Evolutionary conservation across 2,797 vertebrate genomes (phyloP), one percentile per base, ranked within the genome.

Genomic region (Loris lydekkerianus): DNA sequence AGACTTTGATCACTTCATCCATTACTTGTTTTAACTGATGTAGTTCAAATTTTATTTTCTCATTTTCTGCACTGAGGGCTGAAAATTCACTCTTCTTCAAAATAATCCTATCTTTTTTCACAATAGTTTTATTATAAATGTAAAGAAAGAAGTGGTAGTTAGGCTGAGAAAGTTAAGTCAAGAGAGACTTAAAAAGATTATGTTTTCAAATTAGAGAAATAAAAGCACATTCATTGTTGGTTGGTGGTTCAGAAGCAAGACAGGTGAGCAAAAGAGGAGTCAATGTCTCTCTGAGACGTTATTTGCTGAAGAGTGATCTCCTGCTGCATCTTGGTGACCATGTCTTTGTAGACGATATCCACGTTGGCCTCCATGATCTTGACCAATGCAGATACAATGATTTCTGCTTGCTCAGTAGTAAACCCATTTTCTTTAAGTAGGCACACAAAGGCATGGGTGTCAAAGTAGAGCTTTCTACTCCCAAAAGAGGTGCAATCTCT

Each of bases 51-150:
- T 99, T 99, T 88, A 99, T 98, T 99, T 99, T 99, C 99, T 40
- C 99, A 5, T 99, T 99, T 98, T 99, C 99, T 94, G 99, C 98
- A 97, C 99, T 98, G 86, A 99, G 98, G 13, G 99, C 97, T 69
- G 99, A 99, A 98, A 99, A 99, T 98, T 99, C 99, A 96, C 99
- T 99, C 98, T 99, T 99, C 98, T 99, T 99, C 83, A 99, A 98
- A 98, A 99, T 99, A 76, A 99, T 98, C 99, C 99, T 99, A 97
- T 99, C 99, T 97, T 99, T 99, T 98, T 99, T 99, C 53, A 99
- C 99, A 0, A 98, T 96, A 25, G 98, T 75, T 92, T 67, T 85
- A 43, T 25, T 78, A 0, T 69, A 69, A 83, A 84, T 70, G 14
- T 80, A 46, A 73, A 84, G 77, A 76, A 63, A 90, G 43, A 69